Base-by-base conservation (phyloP, 92 coral and sea anemone genomes). In the Zoanthus solanderi region DNA sequence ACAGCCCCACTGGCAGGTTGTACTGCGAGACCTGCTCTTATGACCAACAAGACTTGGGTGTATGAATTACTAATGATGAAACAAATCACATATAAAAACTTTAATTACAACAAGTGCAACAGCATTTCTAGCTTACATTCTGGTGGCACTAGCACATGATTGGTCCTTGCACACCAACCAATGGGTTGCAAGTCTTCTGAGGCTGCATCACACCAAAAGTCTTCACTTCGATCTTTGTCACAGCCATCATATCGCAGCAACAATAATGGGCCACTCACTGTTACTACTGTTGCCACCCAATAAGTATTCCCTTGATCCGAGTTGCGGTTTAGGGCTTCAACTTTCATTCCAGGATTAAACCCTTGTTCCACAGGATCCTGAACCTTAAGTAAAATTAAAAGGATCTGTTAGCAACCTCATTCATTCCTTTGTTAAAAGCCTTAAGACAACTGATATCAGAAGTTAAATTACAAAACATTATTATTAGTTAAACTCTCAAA, bases 201-300 rank as follows among this genome's bases (percentile, higher is more conserved):
- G 16, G 91, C 81, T 0, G 94, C 87, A 85, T 93, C 92, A 87
- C 96, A 91, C 98, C 98, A 95, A 79, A 95, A 95, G 87, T 95
- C 98, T 9, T 93, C 95, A 88, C 94, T 93, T 57, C 96, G 98
- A 79, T 95, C 98, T 67, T 91, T 88, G 23, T 93, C 96, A 85
- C 86, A 89, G 18, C 98, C 98, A 91, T 95, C 98, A 71, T 89
- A 91, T 18, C 98, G 90, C 50, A 95, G 83, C 83, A 95, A 88
- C 68, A 95, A 89, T 31, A 95, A 78, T 4, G 98, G 96, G 6
- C 98, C 98, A n/a, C 96, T 91, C 54, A 89, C 96, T 84, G 90
- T 95, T 87, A 95, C 96, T 47, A 95, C 77, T 0, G 98, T 91
- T 0, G 98, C 98, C 34, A 95, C 96, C 98, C 98, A 95, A 82